These are phyloP conservation scores for Coelinius sp. DNA, from an alignment of 2,888 invertebrate species.

Conservation along the genomic window DNA sequence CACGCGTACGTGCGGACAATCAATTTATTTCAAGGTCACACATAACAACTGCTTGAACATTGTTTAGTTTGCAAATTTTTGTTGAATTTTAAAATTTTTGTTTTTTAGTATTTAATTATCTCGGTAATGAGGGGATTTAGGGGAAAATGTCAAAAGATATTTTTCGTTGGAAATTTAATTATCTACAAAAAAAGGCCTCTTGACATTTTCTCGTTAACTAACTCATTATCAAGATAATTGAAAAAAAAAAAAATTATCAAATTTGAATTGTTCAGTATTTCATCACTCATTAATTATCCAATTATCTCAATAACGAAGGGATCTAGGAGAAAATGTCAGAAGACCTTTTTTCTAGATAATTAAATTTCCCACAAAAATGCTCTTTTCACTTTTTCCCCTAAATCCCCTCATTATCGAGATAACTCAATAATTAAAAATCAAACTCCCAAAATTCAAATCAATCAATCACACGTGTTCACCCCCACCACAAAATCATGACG, in stretches of 20 bases:
- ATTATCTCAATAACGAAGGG: not conserved
- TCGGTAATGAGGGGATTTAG: no score
- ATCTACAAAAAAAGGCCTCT: no score
- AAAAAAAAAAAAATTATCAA: no score
- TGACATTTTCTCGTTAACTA: no score
- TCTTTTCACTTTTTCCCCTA: not conserved
- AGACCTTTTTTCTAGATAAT: not conserved
- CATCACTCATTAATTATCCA: no score
- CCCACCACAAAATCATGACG: not conserved
- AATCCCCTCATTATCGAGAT: not conserved
- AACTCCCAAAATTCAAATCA: no score
- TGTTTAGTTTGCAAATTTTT: not conserved
- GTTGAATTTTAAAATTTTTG: no score
- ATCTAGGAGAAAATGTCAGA: not conserved
- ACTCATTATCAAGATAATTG: no score
- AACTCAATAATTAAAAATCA: not conserved
- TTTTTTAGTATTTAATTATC: no score
- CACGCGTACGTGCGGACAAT: conserved; percentile 7
- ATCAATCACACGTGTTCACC: not conserved
- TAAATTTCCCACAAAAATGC: not conserved
- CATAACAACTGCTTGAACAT: not conserved
- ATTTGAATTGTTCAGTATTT: no score
- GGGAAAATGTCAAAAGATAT: no score
- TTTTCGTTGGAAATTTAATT: no score
- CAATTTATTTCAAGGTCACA: conserved; percentile 35